Conservation (phyloP, 2,797 vertebrate species). For the Acanthopagrus latus region DNA sequence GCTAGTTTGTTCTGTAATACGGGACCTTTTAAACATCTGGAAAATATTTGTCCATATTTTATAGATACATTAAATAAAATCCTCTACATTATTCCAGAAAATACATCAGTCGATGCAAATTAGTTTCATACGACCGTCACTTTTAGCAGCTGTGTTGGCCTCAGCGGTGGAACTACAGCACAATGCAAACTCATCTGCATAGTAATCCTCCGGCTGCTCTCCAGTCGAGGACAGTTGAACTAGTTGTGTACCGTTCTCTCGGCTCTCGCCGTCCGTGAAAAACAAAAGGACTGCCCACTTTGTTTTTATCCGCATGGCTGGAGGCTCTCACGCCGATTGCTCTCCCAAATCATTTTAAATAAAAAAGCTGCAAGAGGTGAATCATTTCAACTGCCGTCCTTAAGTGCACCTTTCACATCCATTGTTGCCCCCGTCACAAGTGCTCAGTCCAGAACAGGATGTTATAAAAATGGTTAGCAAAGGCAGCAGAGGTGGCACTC, state of each 20-base stretch:
- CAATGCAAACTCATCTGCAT: slow-evolving; percentile 25
- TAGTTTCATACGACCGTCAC: neutral
- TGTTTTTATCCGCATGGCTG: slow-evolving; percentile 46
- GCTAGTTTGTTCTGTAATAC: too few species aligned
- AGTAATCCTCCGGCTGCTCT: slow-evolving; percentile 41
- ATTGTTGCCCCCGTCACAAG: slow-evolving; percentile 45
- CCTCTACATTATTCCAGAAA: neutral
- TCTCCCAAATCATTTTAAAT: slow-evolving; percentile 55
- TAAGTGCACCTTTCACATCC: slow-evolving; percentile 43
- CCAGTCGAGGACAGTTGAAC: slow-evolving; percentile 55
- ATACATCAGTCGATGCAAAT: neutral
- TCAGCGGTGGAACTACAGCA: neutral
- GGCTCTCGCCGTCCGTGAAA: slow-evolving; percentile 38
- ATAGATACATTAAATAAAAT: neutral
- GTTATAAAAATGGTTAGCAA: slow-evolving; percentile 20
- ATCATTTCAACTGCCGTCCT: slow-evolving; percentile 57
- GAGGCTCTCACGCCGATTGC: slow-evolving; percentile 49
- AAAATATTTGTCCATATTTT: neutral
- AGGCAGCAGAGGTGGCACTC: slow-evolving; percentile 11
- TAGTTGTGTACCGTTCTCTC: slow-evolving; percentile 43
- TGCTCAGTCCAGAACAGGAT: slow-evolving; percentile 20
- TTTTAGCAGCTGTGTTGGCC: slow-evolving; percentile 2
- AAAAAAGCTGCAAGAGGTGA: slow-evolving; percentile 60
- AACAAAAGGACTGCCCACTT: slow-evolving; percentile 60
- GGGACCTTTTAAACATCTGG: too few species aligned